phyloP scores from a whole-genome alignment of 2,888 invertebrate species.

The Stenchaetothrips biformis region DNA sequence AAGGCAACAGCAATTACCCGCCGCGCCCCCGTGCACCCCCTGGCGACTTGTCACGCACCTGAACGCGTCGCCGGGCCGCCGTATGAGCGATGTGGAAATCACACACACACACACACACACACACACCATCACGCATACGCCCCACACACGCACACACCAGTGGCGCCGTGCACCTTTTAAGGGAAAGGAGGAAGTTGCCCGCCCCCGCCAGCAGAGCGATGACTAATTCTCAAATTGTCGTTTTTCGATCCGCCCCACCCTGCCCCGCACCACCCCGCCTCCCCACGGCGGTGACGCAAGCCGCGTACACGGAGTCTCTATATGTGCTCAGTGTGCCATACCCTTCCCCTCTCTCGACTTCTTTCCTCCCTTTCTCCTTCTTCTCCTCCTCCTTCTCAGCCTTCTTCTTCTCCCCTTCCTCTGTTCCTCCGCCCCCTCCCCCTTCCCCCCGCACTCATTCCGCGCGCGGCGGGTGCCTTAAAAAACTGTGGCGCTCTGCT shows the following conservation, averaged over 20 bases:
- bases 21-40: neutral
- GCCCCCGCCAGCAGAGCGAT: neutral
- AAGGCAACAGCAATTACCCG: conserved; percentile 1
- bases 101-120: neutral
- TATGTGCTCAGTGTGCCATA: too few relatives aligned
- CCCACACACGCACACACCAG: too few relatives aligned
- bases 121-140: neutral
- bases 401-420: neutral
- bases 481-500: neutral
- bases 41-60: conserved; percentile 15
- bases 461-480: neutral
- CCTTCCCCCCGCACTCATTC: conserved; percentile 1
- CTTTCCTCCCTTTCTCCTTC: neutral
- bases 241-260: conserved; percentile 2
- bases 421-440: neutral
- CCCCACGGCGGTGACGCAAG: neutral
- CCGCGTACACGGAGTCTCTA: neutral
- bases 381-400: neutral
- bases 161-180: too few relatives aligned
- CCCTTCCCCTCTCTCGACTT: neutral
- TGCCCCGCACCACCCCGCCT: neutral
- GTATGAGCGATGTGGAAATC: conserved; percentile 19
- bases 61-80: neutral
- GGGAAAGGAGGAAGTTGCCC: neutral
- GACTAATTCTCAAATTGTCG: conserved; percentile 21